Conservation (phyloP, 2,797 vertebrate species). For the Trematomus bernacchii region DNA sequence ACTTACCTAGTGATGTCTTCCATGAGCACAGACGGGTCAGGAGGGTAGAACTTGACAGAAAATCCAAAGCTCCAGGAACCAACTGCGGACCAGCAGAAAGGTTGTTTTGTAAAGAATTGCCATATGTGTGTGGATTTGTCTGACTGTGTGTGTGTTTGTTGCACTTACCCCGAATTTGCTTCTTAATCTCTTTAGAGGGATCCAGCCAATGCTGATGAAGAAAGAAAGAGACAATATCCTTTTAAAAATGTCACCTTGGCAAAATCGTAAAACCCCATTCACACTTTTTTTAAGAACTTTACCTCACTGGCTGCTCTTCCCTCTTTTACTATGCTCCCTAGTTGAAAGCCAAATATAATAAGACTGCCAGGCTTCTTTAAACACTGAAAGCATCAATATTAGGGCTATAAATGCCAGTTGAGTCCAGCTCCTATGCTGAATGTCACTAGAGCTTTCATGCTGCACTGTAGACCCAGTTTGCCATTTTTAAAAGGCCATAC, state of each 20-base stretch:
- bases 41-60: constrained; percentile 98
- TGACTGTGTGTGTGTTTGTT: constrained; percentile 5
- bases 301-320: constrained; percentile 9
- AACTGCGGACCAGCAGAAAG: constrained; percentile 79
- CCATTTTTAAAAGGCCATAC: constrained; percentile 61
- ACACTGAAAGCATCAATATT: constrained; percentile 60
- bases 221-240: constrained; percentile 52
- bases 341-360: constrained; percentile 51
- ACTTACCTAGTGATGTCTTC: constrained; percentile 98
- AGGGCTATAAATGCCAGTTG: constrained; percentile 68
- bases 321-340: constrained; percentile 22
- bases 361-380: constrained; percentile 49
- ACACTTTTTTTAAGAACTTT: constrained; percentile 30
- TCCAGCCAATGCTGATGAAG: constrained; percentile 96
- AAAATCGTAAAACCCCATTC: constrained; percentile 36
- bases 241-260: constrained; percentile 44
- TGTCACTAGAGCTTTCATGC: constrained; percentile 67
- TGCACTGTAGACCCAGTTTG: constrained; percentile 19
- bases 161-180: constrained; percentile 96
- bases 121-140: constrained; percentile 17
- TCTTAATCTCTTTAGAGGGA: constrained; percentile 99
- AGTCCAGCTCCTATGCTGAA: constrained; percentile 57
- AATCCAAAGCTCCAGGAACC: constrained; percentile 95
- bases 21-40: constrained; percentile 95
- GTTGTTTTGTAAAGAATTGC: constrained; percentile 12